Evolutionary conservation across 2,888 invertebrate genomes (phyloP), one percentile per base, ranked within the genome.

Genomic region (Limnephilus auricula): DNA sequence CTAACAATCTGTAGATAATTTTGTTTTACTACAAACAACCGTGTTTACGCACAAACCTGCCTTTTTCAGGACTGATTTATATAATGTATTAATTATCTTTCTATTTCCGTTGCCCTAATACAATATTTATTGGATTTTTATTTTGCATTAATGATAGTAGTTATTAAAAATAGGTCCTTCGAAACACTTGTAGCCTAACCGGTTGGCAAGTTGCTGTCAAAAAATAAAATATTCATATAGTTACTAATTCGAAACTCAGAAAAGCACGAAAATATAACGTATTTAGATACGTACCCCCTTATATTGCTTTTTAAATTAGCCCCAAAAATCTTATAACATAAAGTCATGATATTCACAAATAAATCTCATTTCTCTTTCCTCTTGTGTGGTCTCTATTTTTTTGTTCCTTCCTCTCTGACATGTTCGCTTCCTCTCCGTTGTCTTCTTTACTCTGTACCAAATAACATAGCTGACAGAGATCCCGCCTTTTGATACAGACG

Each of bases 401-500:
- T 90, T 91, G 65, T 40, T 80, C 78, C 65, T 50, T 91, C 82
- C 34, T 40, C 30, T 89, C 86, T 80, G 82, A 86, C 90, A 86
- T 89, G 87, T 87, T 88, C 88, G 80, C 90, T 40, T 79, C 80
- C 84, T 83, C 78, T 88, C 78, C 37, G 83, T 87, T 89, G 50
- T 82, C 87, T 82, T n/a, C n/a, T 86, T 12, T 86, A 30, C 50
- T 65, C 65, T 91, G 88, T 91, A 83, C 89, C 82, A 83, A 89
- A 45, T 87, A 83, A 65, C 65, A 86, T 86, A 86, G 45, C 86
- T 86, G 88, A 79, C 88, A 88, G 79, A 88, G 88, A 79, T 88
- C 37, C 79, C 79, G 92, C 78, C 92, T 92, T 92, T 91, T 91
- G 93, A 93, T 93, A 90, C 85, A 80, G 86, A 84, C 89, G 78